A percentile compares a stretch with the other conserved stretches of the same genome.
phyloP scores from a whole-genome alignment of 2,113 vertebrate species.

The Crypturellus undulatus region DNA sequence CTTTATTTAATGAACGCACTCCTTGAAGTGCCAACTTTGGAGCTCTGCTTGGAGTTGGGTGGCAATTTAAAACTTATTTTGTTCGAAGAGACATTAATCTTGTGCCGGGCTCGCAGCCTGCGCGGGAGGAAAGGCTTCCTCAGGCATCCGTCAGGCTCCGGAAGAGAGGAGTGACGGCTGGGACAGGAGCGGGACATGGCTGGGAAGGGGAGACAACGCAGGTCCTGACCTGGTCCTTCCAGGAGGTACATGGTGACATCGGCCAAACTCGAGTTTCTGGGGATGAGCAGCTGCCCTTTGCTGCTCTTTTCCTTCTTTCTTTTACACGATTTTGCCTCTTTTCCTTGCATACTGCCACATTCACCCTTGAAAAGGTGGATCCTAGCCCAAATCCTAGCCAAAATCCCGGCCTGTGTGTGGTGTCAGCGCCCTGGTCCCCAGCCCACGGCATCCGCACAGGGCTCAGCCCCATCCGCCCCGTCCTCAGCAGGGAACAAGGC shows the following conservation, averaged over 20 bases:
- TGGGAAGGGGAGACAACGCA: not conserved
- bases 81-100: slow-evolving; percentile 18
- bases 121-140: not conserved
- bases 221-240: not conserved
- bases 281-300: not conserved
- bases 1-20: slow-evolving; percentile 64
- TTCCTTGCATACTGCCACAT: not conserved
- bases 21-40: slow-evolving; percentile 51
- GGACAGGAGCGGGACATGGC: not conserved
- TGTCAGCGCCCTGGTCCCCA: not conserved
- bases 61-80: slow-evolving; percentile 30
- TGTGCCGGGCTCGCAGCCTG: rapidly evolving
- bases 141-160: not conserved
- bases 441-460: rapidly evolving
- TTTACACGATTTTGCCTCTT: not conserved
- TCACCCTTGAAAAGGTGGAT: not conserved
- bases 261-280: not conserved
- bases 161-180: not conserved
- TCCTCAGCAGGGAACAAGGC: not conserved
- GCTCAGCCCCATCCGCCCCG: not conserved
- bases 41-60: not conserved
- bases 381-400: not conserved
- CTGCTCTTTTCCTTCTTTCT: not conserved
- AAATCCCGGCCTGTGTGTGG: not conserved
- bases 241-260: not conserved